Evolutionary conservation across 2,113 vertebrate species (phyloP).

Genomic region (Esox niger): DNA sequence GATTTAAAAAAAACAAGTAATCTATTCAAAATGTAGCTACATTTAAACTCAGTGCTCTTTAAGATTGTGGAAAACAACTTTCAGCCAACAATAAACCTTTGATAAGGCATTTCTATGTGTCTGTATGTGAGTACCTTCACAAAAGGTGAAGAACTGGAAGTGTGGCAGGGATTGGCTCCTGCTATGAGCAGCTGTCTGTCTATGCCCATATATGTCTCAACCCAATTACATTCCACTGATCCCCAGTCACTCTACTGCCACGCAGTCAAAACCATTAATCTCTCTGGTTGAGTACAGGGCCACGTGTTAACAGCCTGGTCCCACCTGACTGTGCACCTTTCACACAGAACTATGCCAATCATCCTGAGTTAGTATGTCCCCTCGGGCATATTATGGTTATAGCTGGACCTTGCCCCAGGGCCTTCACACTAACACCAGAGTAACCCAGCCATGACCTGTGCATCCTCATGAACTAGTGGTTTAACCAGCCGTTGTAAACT

Average conservation of each 20-base stretch:
- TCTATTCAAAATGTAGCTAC: too few species aligned
- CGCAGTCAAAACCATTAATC: slow-evolving; percentile 79
- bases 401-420: too few species aligned
- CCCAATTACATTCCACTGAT: slow-evolving; percentile 76
- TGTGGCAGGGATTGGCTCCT: slow-evolving; percentile 69
- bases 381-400: too few species aligned
- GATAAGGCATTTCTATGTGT: slow-evolving; percentile 22
- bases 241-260: slow-evolving; percentile 66
- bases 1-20: too few species aligned
- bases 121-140: slow-evolving; percentile 47
- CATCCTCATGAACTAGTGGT: too few species aligned
- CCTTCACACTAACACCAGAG: too few species aligned
- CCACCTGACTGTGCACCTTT: slow-evolving; percentile 40
- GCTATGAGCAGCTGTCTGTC: slow-evolving; percentile 75
- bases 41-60: too few species aligned
- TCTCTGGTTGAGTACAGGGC: slow-evolving; percentile 68
- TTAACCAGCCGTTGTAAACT: too few species aligned
- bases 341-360: slow-evolving; percentile 68
- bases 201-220: slow-evolving; percentile 72
- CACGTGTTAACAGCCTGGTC: slow-evolving; percentile 70
- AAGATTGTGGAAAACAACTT: too few species aligned
- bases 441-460: too few species aligned
- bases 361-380: slow-evolving; percentile 58
- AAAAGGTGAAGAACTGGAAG: slow-evolving; percentile 67
- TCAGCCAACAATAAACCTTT: neutral